Base-by-base conservation (phyloP, 2,888 invertebrate species). In the Tigriopus californicus region DNA sequence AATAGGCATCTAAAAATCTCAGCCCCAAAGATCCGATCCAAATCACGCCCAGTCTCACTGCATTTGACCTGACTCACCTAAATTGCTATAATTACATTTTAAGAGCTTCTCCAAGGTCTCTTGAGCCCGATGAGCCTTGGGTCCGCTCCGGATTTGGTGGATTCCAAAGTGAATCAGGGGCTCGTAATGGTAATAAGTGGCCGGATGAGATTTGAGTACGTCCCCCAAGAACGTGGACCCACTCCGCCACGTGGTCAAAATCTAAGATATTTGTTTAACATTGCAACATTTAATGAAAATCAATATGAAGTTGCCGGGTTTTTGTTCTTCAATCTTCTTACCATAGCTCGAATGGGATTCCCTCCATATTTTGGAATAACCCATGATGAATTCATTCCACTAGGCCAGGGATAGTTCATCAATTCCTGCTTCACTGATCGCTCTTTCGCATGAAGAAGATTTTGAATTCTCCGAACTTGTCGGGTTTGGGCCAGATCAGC, bases 201-300 rank as follows among this genome's bases (percentile, higher is more conserved):
- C 87, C 18, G 89, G 88, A 69, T 87, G 79, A 25, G 86, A 77
- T 70, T 85, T 85, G 52, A 89, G 70, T 48, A 88, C 79, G 67
- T 88, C 88, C 58, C 88, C 89, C 57, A 90, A 75, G 70, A 90
- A 90, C 41, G 89, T 89, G 20, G 89, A 88, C 6, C 90, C 90
- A 4, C 87, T 86, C 65, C 90, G 77, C 87, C 89, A 90, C 13
- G 86, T 86, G n/a, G 88, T 85, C 62, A 88, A 73, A 64, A 59
- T 56, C 56, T 55, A 25, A 48, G 15, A 48, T 18, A 12, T 11
- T n/a, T n/a, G 22, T 18, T 51, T 48, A 15, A 2, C 24, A 15
- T n/a, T 20, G 20, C 10, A 13, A 24, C 13, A 53, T 4, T n/a
- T 12, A 1, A 22, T n/a, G n/a, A n/a, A n/a, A n/a, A n/a, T n/a